Evolutionary conservation across 2,797 vertebrate species (phyloP).

Genomic region (Cheirogaleus major): DNA sequence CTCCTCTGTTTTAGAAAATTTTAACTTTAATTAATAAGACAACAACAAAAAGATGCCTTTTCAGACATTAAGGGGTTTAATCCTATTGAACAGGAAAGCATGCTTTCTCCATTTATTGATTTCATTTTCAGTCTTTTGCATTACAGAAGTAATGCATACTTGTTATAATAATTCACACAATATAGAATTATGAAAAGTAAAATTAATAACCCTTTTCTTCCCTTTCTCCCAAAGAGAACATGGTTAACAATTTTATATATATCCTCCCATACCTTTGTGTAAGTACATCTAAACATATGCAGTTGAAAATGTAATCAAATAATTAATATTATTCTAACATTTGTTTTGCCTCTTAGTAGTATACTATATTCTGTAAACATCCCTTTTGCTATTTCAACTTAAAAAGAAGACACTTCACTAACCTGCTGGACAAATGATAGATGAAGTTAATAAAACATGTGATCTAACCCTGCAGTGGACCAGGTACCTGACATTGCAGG

Average conservation of each 20-base stretch:
- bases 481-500: accelerated
- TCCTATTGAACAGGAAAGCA: neutral
- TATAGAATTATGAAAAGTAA: neutral
- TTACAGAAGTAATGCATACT: neutral
- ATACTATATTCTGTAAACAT: neutral
- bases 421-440: neutral
- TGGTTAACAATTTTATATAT: neutral
- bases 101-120: neutral
- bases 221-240: neutral
- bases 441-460: neutral
- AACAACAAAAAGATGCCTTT: neutral
- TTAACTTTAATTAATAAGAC: neutral
- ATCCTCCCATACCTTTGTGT: neutral
- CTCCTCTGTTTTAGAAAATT: neutral
- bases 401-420: neutral
- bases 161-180: neutral
- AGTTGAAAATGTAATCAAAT: neutral
- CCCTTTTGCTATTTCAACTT: neutral
- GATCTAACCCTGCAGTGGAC: neutral
- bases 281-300: neutral
- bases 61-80: neutral
- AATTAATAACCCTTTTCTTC: neutral
- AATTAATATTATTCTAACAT: neutral
- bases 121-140: neutral
- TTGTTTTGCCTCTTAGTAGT: neutral